These are phyloP conservation scores for Noctuana brunneofusca DNA, from an alignment of 2,888 invertebrate species.

Conservation along the genomic window DNA sequence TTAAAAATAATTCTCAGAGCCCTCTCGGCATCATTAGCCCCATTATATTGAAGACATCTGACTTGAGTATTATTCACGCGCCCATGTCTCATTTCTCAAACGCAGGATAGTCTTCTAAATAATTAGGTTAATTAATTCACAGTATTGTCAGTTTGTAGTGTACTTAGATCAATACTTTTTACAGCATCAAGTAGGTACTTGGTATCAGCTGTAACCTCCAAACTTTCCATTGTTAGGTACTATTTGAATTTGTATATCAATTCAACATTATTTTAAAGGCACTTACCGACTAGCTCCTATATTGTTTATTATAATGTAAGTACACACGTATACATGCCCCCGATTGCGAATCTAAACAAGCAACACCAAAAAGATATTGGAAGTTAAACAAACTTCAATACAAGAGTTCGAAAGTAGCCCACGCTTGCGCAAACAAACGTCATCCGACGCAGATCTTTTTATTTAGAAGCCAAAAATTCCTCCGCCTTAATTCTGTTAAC, in stretches of 20 bases:
- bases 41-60: conserved; percentile 36
- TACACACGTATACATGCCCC: conserved; percentile 10
- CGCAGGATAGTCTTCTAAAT: background rate
- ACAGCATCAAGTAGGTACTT: no score
- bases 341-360: conserved; percentile 31
- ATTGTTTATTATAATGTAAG: conserved; percentile 27
- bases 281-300: conserved; percentile 9
- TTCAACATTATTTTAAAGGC: conserved; percentile 6
- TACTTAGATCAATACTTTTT: background rate
- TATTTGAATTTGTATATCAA: conserved; percentile 14
- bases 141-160: background rate
- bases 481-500: conserved; percentile 17
- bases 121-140: background rate
- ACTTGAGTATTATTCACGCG: conserved; percentile 22
- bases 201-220: background rate
- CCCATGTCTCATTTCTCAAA: conserved; percentile 13
- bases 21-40: conserved; percentile 41
- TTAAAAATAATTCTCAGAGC: conserved; percentile 39
- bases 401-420: conserved; percentile 27
- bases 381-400: conserved; percentile 34
- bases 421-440: conserved; percentile 32
- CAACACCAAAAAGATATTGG: conserved; percentile 29
- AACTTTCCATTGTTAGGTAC: background rate
- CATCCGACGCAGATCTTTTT: conserved; percentile 23
- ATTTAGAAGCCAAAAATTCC: conserved; percentile 20